Evolutionary conservation across 1,140 invertebrate species (phyloP), one percentile per base, ranked within the genome.

Genomic region (Magallana gigas): DNA sequence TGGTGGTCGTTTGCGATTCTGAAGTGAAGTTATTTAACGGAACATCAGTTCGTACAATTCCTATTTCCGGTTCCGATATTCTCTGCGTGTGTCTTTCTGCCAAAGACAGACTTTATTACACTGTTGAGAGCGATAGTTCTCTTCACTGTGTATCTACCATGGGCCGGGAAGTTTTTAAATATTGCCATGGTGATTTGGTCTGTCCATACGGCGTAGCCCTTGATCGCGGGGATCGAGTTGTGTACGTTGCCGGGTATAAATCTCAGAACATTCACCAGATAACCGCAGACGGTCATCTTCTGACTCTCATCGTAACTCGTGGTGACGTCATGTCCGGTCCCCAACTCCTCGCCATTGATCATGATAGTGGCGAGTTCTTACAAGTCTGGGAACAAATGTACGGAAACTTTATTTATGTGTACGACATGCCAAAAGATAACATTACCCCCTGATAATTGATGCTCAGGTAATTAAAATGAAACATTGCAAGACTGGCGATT

Each of bases 311-410:
- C 14, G 48, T 82, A 8, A 82, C 80, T 11, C 80, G 48, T 16
- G 80, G 80, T 58, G 80, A 82, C 36, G 80, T 82, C 80, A 82
- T 82, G 80, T 82, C 80, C 36, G 80, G 80, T 8, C 80, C 80
- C 14, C 80, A 82, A 56, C 7, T 57, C 7, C 80, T 82, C 14
- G 36, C 80, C 57, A 57, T 82, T 56, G 36, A 82, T 57, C 14
- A 82, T 14, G 16, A 82, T 82, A 8, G 80, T 8, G 80, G 36
- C 2, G 48, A 57, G 36, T 82, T 82, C 18, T 82, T 82, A 58
- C 80, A 82, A 58, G 36, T 82, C 7, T 82, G 80, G 80, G 80
- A 82, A 29, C 80, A 82, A 57, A 82, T 82, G 80, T 82, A 82
- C 14, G 80, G 80, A 16, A 82, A 82, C 57, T 82, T 82, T 56